A percentile compares a stretch with the other conserved stretches of the same genome.
Evolutionary conservation across 2,888 invertebrate genomes (phyloP).

Genomic region (Coenonympha arcania): DNA sequence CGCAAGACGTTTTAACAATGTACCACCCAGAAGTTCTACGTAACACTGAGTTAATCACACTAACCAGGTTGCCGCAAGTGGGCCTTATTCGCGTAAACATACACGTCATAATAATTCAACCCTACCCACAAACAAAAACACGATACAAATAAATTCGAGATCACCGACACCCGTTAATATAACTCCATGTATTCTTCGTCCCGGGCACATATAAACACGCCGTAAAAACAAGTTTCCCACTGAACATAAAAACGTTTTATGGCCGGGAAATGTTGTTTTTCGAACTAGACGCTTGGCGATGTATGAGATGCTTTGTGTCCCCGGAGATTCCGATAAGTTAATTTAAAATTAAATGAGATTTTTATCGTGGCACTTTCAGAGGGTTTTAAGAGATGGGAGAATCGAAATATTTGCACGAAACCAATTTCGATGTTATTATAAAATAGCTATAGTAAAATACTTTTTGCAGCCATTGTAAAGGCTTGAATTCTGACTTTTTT

Average conservation of each 20-base stretch:
- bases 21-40: too few relatives aligned
- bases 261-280: conserved; percentile 22
- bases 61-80: too few relatives aligned
- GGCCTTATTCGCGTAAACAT: too few relatives aligned
- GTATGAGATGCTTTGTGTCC: conserved; percentile 1
- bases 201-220: conserved; percentile 56
- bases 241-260: conserved; percentile 33
- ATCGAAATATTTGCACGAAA: neutral
- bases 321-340: neutral
- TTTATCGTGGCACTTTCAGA: too few relatives aligned
- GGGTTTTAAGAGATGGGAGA: neutral
- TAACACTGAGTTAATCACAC: too few relatives aligned
- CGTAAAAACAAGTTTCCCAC: conserved; percentile 54
- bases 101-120: neutral
- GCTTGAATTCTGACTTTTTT: too few relatives aligned
- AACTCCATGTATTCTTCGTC: conserved; percentile 45
- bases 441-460: too few relatives aligned
- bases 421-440: too few relatives aligned
- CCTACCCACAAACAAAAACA: neutral
- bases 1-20: too few relatives aligned
- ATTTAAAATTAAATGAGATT: conserved; percentile 5
- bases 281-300: conserved; percentile 13
- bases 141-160: conserved; percentile 37
- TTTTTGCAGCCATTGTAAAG: too few relatives aligned
- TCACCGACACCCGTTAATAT: conserved; percentile 46